Percentiles rank a stretch among this genome's conserved stretches.
Evolutionary conservation across 53 echinoderm and acorn worm genomes (phyloP).

Genomic region (Holothuria scabra): DNA sequence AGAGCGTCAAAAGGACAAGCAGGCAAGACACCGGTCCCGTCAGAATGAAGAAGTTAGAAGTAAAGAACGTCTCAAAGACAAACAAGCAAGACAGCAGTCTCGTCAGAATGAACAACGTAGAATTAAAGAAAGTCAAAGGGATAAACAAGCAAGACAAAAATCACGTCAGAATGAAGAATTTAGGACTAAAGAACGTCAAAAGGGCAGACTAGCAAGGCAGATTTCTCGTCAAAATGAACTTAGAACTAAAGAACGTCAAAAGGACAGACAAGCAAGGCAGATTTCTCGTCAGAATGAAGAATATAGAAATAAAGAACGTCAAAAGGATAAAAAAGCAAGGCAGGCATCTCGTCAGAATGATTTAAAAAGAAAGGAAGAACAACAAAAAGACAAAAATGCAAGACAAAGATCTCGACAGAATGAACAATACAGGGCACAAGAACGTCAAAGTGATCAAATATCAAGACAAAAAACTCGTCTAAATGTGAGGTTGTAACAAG

Average conservation of each 20-base stretch:
- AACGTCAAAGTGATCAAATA: neutral
- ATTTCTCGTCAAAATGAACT: neutral
- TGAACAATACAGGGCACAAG: neutral
- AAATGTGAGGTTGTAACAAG: neutral
- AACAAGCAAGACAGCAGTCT: too few species aligned
- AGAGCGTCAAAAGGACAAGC: too few species aligned
- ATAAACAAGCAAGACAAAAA: too few species aligned
- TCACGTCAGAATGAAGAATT: too few species aligned
- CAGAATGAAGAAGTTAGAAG: too few species aligned
- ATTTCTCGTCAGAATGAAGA: conserved; percentile 1
- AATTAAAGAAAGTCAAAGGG: neutral
- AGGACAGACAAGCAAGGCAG: neutral
- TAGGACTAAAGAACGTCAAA: neutral
- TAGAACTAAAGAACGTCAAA: neutral
- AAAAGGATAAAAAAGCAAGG: neutral
- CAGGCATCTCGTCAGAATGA: neutral
- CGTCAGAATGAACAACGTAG: too few species aligned
- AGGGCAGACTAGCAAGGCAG: neutral
- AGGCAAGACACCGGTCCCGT: too few species aligned
- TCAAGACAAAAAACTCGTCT: neutral
- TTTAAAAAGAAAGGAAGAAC: neutral
- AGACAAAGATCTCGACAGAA: neutral
- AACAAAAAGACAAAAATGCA: neutral
- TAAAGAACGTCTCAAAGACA: too few species aligned
- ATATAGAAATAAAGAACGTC: neutral